Percentiles rank a stretch among this genome's conserved stretches.
Evolutionary conservation across 2,888 invertebrate genomes (phyloP).

Genomic region (Tubulanus polymorphus): DNA sequence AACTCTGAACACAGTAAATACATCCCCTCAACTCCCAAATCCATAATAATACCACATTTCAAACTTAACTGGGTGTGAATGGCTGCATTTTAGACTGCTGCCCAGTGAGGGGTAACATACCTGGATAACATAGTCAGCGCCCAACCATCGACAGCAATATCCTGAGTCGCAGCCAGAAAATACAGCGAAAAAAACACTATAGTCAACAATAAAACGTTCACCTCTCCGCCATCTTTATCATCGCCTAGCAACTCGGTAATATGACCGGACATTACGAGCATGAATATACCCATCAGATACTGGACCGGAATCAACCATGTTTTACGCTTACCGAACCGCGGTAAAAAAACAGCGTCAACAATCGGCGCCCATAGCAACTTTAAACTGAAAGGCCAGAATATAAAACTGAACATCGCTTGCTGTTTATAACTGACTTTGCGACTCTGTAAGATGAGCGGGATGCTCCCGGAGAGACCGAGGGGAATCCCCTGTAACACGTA

Average conservation of each 20-base stretch:
- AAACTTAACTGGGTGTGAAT: background rate
- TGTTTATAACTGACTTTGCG: conserved; percentile 89
- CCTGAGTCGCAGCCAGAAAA: conserved; percentile 97
- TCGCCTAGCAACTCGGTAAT: conserved; percentile 69
- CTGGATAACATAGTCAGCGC: conserved; percentile 96
- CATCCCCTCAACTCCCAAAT: background rate
- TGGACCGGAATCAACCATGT: conserved; percentile 86
- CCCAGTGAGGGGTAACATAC: conserved; percentile 58
- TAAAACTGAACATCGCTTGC: conserved; percentile 79
- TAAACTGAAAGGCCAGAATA: conserved; percentile 81
- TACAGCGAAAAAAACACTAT: conserved; percentile 84
- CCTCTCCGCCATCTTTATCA: conserved; percentile 42
- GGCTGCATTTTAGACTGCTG: background rate
- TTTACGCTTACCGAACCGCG: conserved; percentile 85
- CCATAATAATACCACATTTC: background rate
- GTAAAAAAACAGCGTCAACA: conserved; percentile 84
- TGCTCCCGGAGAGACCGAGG: conserved; percentile 85
- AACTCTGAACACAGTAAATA: background rate
- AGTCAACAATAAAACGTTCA: conserved; percentile 61
- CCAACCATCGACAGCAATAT: conserved; percentile 99
- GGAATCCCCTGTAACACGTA: conserved; percentile 86
- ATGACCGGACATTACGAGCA: conserved; percentile 75
- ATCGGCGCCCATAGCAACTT: conserved; percentile 98
- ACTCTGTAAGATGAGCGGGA: conserved; percentile 93
- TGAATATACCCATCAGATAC: conserved; percentile 73